These are phyloP conservation scores for Pogonomyrmex californicus DNA, from an alignment of 1,140 invertebrate species.

Conservation along the genomic window DNA sequence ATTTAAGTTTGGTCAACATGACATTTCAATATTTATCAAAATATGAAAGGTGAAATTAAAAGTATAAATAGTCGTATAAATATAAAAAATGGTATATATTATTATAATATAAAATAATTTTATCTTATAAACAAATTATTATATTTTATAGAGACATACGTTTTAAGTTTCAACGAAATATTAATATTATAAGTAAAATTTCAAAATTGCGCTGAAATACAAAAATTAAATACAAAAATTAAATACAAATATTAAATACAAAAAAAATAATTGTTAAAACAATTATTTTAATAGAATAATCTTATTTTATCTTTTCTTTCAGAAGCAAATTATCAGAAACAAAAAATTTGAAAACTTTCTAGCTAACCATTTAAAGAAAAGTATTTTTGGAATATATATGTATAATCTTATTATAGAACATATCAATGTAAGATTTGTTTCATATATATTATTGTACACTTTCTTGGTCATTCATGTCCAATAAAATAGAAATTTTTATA, in stretches of 20 bases:
- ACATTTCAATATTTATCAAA: background rate
- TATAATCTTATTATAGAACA: background rate
- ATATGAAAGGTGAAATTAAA: slow-evolving; percentile 16
- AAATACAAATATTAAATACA: background rate
- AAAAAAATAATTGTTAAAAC: background rate
- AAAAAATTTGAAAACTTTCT: background rate
- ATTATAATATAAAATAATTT: background rate
- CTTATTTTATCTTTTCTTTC: background rate
- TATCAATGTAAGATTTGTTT: background rate
- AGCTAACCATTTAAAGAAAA: background rate
- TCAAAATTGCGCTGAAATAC: background rate
- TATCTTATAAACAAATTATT: background rate
- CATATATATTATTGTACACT: slow-evolving; percentile 10
- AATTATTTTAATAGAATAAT: background rate
- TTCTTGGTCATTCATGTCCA: background rate
- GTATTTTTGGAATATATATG: background rate
- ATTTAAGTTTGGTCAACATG: background rate
- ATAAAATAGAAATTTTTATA: slow-evolving; percentile 20
- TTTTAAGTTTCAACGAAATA: background rate
- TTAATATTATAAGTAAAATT: background rate
- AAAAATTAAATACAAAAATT: too few relatives aligned
- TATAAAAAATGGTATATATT: slow-evolving; percentile 10
- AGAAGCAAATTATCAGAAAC: background rate
- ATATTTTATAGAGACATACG: background rate
- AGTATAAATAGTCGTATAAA: background rate